phyloP scores from a whole-genome alignment of 2,888 invertebrate genomes.

The Drosophila austrosaltans region DNA sequence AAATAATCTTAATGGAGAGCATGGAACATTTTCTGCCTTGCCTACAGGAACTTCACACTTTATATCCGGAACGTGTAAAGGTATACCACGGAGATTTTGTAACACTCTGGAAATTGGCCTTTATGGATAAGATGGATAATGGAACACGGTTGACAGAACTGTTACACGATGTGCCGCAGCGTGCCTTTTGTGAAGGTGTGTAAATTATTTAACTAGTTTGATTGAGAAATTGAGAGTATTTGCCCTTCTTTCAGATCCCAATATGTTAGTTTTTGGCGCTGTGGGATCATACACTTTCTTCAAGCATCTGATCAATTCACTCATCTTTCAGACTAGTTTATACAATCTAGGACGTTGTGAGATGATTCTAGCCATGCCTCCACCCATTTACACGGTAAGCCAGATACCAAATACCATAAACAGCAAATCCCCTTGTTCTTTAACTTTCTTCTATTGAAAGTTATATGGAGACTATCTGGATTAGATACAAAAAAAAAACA shows the following conservation, averaged over 20 bases:
- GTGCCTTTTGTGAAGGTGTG: conserved; percentile 84
- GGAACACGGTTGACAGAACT: conserved; percentile 85
- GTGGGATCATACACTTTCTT: conserved; percentile 85
- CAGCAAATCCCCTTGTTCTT: too few relatives aligned
- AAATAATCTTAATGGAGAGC: conserved; percentile 86
- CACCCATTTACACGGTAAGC: conserved; percentile 86
- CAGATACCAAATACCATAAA: not conserved
- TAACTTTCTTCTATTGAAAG: too few relatives aligned
- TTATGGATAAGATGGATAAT: conserved; percentile 86
- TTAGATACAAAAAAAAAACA: too few relatives aligned
- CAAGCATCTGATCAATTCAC: conserved; percentile 86
- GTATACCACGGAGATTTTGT: conserved; percentile 85
- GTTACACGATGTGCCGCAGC: conserved; percentile 84
- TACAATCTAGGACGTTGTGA: conserved; percentile 86
- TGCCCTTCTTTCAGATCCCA: conserved; percentile 83
- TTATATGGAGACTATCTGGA: too few relatives aligned
- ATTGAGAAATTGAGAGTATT: not conserved
- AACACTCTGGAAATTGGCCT: conserved; percentile 85
- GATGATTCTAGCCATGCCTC: conserved; percentile 86
- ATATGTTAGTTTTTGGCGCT: conserved; percentile 86
- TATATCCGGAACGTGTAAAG: conserved; percentile 73
- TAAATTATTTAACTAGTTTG: conserved; percentile 9
- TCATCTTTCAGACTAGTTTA: conserved; percentile 86
- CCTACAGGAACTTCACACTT: conserved; percentile 79
- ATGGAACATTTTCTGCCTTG: conserved; percentile 84